Evolutionary conservation across 1,140 invertebrate species (phyloP), one percentile per base, ranked within the genome.

Genomic region (Brachionus koreanus): DNA sequence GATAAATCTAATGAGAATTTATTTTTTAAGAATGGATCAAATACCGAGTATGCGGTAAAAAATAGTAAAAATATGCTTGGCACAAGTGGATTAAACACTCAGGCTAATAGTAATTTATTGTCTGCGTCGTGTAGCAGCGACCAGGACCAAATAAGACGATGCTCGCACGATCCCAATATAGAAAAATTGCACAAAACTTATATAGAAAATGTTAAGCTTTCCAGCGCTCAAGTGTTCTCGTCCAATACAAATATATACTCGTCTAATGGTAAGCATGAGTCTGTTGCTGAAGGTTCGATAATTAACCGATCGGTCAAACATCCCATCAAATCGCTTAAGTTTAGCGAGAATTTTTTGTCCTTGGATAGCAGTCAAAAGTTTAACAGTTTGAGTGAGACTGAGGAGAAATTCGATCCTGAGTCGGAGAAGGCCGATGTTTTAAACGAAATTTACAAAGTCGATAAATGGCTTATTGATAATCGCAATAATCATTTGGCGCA

Each of bases 161-260:
- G 69, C 29, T 74, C 69, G 10, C 69, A 74, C 12, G 69, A 74
- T 25, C 69, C 69, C 10, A 74, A 74, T 29, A 74, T 74, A 7
- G 69, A 74, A 74, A 74, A 74, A 25, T 39, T 74, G 12, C 69
- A 74, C 43, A 74, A 74, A 29, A 74, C 19, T 46, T 74, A 74
- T 39, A 74, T 74, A 6, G 42, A 74, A 46, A 74, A 74, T 33
- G 69, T 74, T 13, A 74, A 74, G 43, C 23, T 74, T 13, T 42
- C 42, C 23, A 35, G 39, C 25, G 69, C 16, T 5, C 19, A 74
- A 13, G 33, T 46, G 12, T 74, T 74, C 13, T 43, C 69, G 13
- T 46, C 39, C 7, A 74, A 43, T 23, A 43, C 35, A 16, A 72
- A 72, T 35, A 72, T 42, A 19, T 33, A 67, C n/a, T 67, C 63